Evolutionary conservation across 2,888 invertebrate species (phyloP).

Genomic region (Heliconius ismenius): DNA sequence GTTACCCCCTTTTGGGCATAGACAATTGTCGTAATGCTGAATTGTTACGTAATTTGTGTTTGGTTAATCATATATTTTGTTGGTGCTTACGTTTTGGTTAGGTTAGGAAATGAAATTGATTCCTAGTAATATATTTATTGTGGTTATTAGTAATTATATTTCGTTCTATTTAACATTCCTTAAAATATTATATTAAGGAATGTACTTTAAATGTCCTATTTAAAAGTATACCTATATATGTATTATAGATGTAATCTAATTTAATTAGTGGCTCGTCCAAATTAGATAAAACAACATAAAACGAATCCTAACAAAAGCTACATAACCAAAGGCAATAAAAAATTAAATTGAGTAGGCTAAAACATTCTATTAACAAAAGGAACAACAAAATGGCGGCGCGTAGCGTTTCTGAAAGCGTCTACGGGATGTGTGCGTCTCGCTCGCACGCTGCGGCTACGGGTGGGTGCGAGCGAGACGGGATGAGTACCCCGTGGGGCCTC

Average conservation of each 20-base stretch:
- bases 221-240: neutral
- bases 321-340: conserved; percentile 43
- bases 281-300: conserved; percentile 13
- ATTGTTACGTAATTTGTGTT: conserved; percentile 6
- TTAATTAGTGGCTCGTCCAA: neutral
- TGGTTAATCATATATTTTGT: conserved; percentile 3
- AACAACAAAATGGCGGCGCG: conserved; percentile 77
- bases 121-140: conserved; percentile 4
- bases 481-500: conserved; percentile 71
- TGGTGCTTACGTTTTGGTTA: conserved; percentile 7
- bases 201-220: neutral
- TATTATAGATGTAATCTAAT: neutral
- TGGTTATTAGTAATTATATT: neutral
- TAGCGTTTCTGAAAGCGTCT: conserved; percentile 81
- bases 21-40: neutral
- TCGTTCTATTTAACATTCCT: neutral
- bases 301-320: conserved; percentile 33
- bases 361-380: conserved; percentile 67
- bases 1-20: neutral
- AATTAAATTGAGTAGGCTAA: conserved; percentile 48
- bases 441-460: conserved; percentile 60
- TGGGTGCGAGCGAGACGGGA: conserved; percentile 57
- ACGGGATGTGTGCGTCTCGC: conserved; percentile 63
- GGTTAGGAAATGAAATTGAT: neutral
- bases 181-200: neutral